Evolutionary conservation across 2,113 vertebrate species (phyloP), one percentile per base, ranked within the genome.

Genomic region (Myiozetetes cayanensis): DNA sequence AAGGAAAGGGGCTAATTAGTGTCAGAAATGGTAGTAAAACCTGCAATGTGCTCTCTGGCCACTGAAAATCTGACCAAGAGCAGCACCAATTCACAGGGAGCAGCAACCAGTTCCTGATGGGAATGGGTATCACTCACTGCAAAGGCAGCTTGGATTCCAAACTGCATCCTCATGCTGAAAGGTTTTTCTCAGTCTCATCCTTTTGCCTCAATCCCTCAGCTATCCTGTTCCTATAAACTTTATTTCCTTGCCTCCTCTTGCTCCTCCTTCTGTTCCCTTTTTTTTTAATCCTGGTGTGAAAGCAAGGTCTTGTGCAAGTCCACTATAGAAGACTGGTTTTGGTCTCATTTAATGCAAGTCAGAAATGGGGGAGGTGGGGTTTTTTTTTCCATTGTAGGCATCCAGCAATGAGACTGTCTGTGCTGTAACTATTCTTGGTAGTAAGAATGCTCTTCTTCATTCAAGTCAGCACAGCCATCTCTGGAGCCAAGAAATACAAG

Each of bases 401-500:
- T 30, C 63, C 63, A 71, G 78, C 39, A 82, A 74, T 43, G 72
- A 87, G 75, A 55, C 76, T 93, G 59, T n/a, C 70, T 88, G 72
- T 14, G 5, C 18, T 86, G 63, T 44, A 88, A 81, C 65, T 92
- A 37, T 90, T 92, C 87, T 56, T 30, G 35, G 83, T 90, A 63
- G 59, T 65, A 93, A 88, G 88, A 90, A 95, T 72, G 91, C 58
- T 94, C 85, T 83, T 93, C 94, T 93, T 78, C 89, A 91, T 89
- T 96, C 94, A 88, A 96, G 85, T 91, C 92, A 96, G 79, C 85
- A 89, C 61, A 93, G 92, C 62, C 66, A 91, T 92, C 93, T 96
- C 93, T 79, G 85, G 70, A 97, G 94, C 76, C 96, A 97, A 88
- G 87, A 89, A 95, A 91, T 92, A 73, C 63, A 97, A 96, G 95